Conservation (phyloP, 2,888 invertebrate genomes). For the Drosophila mettleri region DNA sequence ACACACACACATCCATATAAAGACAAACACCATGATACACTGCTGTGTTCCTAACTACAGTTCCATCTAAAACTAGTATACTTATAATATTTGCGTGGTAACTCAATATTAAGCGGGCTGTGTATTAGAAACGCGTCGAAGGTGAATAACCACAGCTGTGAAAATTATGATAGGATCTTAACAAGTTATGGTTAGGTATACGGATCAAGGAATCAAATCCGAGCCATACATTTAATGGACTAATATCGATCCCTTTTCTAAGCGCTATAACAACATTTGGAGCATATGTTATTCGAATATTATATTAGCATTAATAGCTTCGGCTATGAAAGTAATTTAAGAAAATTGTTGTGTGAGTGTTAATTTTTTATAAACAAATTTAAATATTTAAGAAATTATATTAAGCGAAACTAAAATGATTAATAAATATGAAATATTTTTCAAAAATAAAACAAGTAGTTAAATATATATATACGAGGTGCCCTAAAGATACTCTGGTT, state of each 20-base stretch:
- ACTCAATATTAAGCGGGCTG: constrained; percentile 44
- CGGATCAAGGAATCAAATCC: constrained; percentile 19
- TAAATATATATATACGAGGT: no score
- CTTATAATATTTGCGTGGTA: no score
- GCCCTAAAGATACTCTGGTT: no score
- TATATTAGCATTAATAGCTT: constrained; percentile 7
- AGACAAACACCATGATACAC: constrained; percentile 27
- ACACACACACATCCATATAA: constrained; percentile 2
- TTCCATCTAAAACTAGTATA: constrained; percentile 16
- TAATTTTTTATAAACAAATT: constrained; percentile 41
- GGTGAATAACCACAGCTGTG: constrained; percentile 8
- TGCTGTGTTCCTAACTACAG: constrained; percentile 64
- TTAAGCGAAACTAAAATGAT: constrained; percentile 52
- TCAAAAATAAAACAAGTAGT: background rate
- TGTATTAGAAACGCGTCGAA: constrained; percentile 23
- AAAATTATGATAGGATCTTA: constrained; percentile 19
- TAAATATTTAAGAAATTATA: constrained; percentile 24
- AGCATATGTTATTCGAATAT: constrained; percentile 34
- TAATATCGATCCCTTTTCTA: constrained; percentile 18
- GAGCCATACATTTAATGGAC: constrained; percentile 13
- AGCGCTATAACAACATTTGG: constrained; percentile 14
- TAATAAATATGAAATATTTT: constrained; percentile 55
- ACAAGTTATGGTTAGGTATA: background rate
- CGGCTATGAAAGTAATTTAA: constrained; percentile 3
- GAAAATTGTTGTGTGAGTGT: constrained; percentile 11